A percentile compares a stretch with the other conserved stretches of the same genome.
These are phyloP conservation scores for Austrofundulus limnaeus DNA, from an alignment of 2,113 vertebrate genomes.

Conservation along the genomic window DNA sequence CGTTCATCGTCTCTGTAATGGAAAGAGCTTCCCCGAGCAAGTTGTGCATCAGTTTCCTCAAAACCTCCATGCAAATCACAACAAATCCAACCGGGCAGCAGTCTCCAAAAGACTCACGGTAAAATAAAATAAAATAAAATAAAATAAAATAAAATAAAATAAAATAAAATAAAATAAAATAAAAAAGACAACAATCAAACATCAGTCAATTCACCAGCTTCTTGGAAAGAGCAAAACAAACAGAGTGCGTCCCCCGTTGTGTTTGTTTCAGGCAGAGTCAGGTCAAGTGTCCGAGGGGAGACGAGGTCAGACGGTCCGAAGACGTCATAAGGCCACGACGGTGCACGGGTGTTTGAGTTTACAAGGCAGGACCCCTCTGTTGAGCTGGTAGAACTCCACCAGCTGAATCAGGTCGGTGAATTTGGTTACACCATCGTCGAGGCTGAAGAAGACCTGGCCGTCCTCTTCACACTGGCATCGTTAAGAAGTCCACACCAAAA, in stretches of 20 bases:
- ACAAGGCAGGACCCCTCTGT: slow-evolving; percentile 96
- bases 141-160: too few species aligned
- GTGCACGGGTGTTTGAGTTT: slow-evolving; percentile 98
- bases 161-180: too few species aligned
- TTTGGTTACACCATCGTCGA: slow-evolving; percentile 96
- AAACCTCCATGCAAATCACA: slow-evolving; percentile 39
- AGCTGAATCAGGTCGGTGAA: slow-evolving; percentile 98
- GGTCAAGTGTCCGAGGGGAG: slow-evolving; percentile 54
- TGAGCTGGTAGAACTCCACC: slow-evolving; percentile 99
- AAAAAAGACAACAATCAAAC: slow-evolving; percentile 42
- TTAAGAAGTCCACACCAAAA: neutral
- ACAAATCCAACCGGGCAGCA: slow-evolving; percentile 47
- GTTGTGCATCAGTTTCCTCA: slow-evolving; percentile 41
- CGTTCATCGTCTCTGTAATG: slow-evolving; percentile 22
- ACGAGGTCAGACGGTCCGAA: slow-evolving; percentile 42
- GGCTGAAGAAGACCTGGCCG: slow-evolving; percentile 93
- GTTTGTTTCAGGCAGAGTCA: slow-evolving; percentile 67
- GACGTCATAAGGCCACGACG: slow-evolving; percentile 96
- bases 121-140: too few species aligned
- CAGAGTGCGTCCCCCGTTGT: slow-evolving; percentile 39
- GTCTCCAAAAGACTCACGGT: slow-evolving; percentile 50
- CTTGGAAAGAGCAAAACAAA: slow-evolving; percentile 44
- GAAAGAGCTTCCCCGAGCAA: slow-evolving; percentile 4
- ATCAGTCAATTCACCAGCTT: slow-evolving; percentile 71
- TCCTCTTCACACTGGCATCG: slow-evolving; percentile 88